A percentile compares a stretch with the other conserved stretches of the same genome.
These are phyloP conservation scores for Dryadula phaetusa DNA, from an alignment of 2,888 invertebrate species.

Conservation along the genomic window DNA sequence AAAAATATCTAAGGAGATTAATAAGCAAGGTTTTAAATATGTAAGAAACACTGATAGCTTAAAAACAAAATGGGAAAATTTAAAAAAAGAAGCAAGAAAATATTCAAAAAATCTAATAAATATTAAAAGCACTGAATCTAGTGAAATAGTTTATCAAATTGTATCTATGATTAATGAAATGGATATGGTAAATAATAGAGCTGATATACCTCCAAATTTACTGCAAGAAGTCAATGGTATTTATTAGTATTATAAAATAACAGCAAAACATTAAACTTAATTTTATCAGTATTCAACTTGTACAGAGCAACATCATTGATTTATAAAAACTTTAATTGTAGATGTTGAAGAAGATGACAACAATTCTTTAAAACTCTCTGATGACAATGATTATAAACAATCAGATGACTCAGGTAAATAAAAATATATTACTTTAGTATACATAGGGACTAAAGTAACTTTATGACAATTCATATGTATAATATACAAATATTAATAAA, in stretches of 20 bases:
- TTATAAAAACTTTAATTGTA: constrained; percentile 28
- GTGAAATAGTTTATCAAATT: constrained; percentile 53
- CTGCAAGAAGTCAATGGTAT: constrained; percentile 46
- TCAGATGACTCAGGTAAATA: constrained; percentile 47
- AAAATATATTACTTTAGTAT: not conserved
- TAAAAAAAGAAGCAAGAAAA: constrained; percentile 64
- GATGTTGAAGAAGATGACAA: constrained; percentile 45
- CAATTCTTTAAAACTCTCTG: constrained; percentile 45
- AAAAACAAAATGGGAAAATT: constrained; percentile 72
- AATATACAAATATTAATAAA: too few species aligned
- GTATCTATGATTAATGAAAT: constrained; percentile 57
- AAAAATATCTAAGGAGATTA: constrained; percentile 65
- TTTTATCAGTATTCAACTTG: too few species aligned
- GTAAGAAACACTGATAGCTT: constrained; percentile 60
- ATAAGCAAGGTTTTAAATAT: constrained; percentile 57
- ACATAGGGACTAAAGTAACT: too few species aligned
- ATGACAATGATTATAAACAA: constrained; percentile 50
- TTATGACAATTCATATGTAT: too few species aligned
- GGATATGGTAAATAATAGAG: constrained; percentile 50
- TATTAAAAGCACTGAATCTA: constrained; percentile 51
- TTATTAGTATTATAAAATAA: not conserved
- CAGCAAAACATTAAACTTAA: too few species aligned
- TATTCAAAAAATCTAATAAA: constrained; percentile 61
- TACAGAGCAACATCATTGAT: too few species aligned
- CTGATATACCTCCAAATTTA: constrained; percentile 42